Conservation (phyloP, 1,140 invertebrate species). For the Bombus balteatus region DNA sequence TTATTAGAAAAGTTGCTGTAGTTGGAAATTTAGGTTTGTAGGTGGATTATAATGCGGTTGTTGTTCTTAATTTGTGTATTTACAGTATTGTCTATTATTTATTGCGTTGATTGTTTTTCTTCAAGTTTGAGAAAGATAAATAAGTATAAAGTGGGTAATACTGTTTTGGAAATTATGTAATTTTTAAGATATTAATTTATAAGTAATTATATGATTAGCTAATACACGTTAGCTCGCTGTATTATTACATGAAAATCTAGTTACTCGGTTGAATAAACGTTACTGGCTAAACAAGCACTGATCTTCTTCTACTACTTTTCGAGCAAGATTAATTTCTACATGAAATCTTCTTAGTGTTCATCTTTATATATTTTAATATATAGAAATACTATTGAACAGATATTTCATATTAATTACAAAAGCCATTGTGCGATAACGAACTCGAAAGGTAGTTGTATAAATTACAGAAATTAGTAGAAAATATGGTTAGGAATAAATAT, state of each 20-base stretch:
- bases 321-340: background rate
- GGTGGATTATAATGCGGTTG: background rate
- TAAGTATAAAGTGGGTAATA: no score
- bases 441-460: background rate
- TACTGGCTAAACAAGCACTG: background rate
- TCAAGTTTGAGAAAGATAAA: background rate
- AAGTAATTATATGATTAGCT: no score
- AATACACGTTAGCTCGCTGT: no score
- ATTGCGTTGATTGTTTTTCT: background rate
- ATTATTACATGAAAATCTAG: background rate
- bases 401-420: background rate
- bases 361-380: background rate
- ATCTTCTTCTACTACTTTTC: background rate
- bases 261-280: background rate
- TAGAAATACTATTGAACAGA: background rate
- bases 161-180: no score
- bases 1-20: background rate
- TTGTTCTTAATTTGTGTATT: background rate
- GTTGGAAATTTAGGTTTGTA: background rate
- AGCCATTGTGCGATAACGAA: background rate
- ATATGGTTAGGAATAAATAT: background rate
- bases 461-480: background rate
- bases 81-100: background rate
- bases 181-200: no score
- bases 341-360: background rate